phyloP scores from a whole-genome alignment of 2,797 vertebrate species.

The Chelon auratus region DNA sequence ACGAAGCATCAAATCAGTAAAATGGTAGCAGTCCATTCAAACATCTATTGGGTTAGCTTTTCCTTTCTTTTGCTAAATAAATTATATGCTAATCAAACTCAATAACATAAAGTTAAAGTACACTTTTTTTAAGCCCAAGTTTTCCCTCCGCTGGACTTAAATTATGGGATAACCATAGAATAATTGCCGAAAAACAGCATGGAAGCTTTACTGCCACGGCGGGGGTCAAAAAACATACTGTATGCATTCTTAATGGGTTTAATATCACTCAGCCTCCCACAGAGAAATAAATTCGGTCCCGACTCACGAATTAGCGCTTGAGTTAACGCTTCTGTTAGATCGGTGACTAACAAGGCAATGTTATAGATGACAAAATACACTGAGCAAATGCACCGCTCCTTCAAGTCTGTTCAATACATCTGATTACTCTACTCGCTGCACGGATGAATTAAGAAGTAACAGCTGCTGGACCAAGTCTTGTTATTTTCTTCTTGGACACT shows the following conservation, averaged over 20 bases:
- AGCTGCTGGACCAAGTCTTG: constrained; percentile 16
- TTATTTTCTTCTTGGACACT: constrained; percentile 17
- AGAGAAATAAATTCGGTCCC: constrained; percentile 2
- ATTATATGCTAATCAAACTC: neutral
- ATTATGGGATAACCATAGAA: constrained; percentile 14
- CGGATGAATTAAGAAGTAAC: constrained; percentile 20
- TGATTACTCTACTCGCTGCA: constrained; percentile 26
- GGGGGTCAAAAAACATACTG: neutral
- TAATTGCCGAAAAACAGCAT: constrained; percentile 9
- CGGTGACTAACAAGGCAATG: constrained; percentile 10
- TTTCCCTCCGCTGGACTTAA: constrained; percentile 10
- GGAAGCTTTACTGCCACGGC: constrained; percentile 5
- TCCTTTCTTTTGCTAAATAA: neutral
- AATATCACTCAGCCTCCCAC: constrained; percentile 8
- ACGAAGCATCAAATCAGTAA: neutral
- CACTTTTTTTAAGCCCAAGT: neutral
- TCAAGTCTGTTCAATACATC: constrained; percentile 30
- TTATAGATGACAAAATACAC: constrained; percentile 12
- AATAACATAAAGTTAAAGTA: neutral
- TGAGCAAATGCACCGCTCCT: constrained; percentile 9
- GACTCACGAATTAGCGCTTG: constrained; percentile 13
- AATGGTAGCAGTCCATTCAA: neutral
- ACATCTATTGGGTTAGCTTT: neutral
- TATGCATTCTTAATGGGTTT: neutral
- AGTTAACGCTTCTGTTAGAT: constrained; percentile 13